These are phyloP conservation scores for Sebastes baramenuke DNA, from an alignment of 2,797 vertebrate species.

Conservation along the genomic window DNA sequence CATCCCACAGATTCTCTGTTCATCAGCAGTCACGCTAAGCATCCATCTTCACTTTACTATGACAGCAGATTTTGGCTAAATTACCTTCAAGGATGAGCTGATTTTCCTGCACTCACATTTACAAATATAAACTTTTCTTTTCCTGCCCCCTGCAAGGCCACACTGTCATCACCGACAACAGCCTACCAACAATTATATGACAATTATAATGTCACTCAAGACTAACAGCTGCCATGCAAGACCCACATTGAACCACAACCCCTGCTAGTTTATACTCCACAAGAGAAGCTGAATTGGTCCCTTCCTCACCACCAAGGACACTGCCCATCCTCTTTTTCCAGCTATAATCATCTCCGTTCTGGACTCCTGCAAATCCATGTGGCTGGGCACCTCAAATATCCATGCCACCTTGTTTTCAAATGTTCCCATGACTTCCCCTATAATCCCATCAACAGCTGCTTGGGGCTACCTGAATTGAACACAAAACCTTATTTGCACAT, in stretches of 20 bases:
- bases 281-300: neutral
- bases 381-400: neutral
- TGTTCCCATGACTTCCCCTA: neutral
- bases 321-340: neutral
- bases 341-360: too few relatives aligned
- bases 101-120: neutral
- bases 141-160: neutral
- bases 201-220: neutral
- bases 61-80: neutral
- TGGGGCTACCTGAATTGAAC: accelerated
- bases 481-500: too few relatives aligned
- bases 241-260: neutral
- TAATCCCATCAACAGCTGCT: too few relatives aligned
- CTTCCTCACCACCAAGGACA: neutral
- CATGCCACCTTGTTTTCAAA: neutral
- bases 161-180: too few relatives aligned
- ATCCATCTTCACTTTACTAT: neutral
- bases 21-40: neutral
- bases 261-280: neutral
- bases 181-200: neutral
- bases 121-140: neutral
- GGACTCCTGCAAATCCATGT: neutral
- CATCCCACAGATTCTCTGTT: neutral
- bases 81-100: neutral
- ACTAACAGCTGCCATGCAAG: neutral